Conservation (phyloP, 2,888 invertebrate genomes). For the Drosophila sordidula region DNA sequence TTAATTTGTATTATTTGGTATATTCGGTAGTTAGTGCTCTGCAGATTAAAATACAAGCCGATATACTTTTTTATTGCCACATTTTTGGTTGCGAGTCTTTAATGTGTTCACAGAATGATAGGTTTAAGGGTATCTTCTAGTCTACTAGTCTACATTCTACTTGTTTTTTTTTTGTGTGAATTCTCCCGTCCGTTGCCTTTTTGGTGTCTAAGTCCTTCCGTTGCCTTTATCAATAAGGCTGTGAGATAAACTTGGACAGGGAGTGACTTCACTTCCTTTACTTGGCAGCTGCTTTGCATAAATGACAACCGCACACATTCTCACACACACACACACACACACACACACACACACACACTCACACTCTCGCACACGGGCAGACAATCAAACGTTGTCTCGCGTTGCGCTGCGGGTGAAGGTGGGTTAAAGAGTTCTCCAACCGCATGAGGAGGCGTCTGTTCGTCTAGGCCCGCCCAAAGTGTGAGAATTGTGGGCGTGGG, state of each 20-base stretch:
- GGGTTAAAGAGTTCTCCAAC: constrained; percentile 45
- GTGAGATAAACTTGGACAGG: constrained; percentile 69
- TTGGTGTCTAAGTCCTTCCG: constrained; percentile 75
- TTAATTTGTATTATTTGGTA: no score
- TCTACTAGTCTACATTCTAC: constrained; percentile 27
- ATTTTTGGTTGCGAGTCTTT: no score
- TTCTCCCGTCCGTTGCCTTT: constrained; percentile 42
- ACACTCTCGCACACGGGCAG: constrained; percentile 20
- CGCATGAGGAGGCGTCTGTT: constrained; percentile 54
- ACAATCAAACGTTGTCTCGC: constrained; percentile 68
- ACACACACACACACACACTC: constrained; percentile 16
- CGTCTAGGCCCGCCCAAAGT: constrained; percentile 53
- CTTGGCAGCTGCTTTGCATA: constrained; percentile 78
- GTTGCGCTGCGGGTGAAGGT: constrained; percentile 10
- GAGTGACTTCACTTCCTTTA: constrained; percentile 64
- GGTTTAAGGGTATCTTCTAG: background rate
- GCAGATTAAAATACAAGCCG: no score
- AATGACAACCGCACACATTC: constrained; percentile 60
- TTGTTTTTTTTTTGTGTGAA: constrained; percentile 10
- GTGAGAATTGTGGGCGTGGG: constrained; percentile 48
- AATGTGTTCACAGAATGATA: no score
- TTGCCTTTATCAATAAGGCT: constrained; percentile 73
- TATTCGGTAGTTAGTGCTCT: no score
- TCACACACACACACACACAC: constrained; percentile 20
- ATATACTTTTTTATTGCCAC: no score